Conservation (phyloP, 2,113 vertebrate species). For the Corythornis vintsioides region DNA sequence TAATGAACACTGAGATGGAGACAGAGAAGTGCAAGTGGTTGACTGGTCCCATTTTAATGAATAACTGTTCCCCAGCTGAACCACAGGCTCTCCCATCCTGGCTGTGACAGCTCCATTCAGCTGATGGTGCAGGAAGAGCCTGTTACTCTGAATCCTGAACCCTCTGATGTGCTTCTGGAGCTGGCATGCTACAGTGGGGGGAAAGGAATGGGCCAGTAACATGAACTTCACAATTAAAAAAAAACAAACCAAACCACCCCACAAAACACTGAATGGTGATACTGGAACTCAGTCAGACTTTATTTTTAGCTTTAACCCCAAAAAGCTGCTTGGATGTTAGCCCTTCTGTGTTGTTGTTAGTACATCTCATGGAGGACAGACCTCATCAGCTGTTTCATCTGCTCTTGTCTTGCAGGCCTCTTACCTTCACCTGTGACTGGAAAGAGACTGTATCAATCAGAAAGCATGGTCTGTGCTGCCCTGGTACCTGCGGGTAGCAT, state of each 20-base stretch:
- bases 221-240: neutral
- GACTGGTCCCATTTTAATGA: neutral
- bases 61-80: neutral
- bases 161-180: neutral
- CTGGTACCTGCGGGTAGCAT: slow-evolving; percentile 51
- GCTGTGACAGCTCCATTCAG: accelerated
- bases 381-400: accelerated
- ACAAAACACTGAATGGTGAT: neutral
- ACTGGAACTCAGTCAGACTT: neutral
- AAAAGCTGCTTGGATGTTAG: neutral
- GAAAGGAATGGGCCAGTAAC: neutral
- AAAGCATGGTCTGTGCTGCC: neutral
- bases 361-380: neutral
- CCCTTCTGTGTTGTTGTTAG: neutral
- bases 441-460: neutral
- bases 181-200: neutral
- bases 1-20: neutral
- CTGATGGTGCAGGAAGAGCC: neutral
- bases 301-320: neutral
- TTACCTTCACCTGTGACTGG: neutral
- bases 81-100: neutral
- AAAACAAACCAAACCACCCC: neutral
- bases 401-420: neutral
- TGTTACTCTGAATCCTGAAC: neutral
- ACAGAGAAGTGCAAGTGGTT: neutral